phyloP scores from a whole-genome alignment of 2,888 invertebrate species.

The Papilio protenor region DNA sequence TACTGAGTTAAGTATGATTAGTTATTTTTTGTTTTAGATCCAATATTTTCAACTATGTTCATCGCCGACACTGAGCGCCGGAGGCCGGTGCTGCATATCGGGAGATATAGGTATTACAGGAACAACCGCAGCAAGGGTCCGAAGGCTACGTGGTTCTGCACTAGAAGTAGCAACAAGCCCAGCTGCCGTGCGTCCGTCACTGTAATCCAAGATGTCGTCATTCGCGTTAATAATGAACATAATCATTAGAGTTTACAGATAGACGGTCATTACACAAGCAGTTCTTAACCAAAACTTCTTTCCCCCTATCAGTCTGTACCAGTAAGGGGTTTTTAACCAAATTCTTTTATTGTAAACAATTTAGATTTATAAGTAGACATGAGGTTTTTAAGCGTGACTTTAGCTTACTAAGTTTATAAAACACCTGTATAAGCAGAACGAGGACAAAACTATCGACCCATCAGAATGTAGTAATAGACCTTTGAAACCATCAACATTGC shows the following conservation, averaged over 20 bases:
- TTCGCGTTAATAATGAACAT: slow-evolving; percentile 51
- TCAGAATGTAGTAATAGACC: not conserved
- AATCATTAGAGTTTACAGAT: slow-evolving; percentile 50
- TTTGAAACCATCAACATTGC: too few species aligned
- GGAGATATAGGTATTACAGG: slow-evolving; percentile 52
- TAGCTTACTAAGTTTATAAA: not conserved
- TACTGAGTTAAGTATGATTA: not conserved
- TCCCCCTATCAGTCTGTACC: not conserved
- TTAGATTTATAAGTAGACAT: not conserved
- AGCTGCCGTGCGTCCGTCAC: slow-evolving; percentile 54
- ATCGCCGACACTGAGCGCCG: slow-evolving; percentile 47
- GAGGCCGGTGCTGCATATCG: slow-evolving; percentile 50
- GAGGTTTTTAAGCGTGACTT: not conserved
- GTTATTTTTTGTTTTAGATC: not conserved
- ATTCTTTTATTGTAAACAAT: too few species aligned
- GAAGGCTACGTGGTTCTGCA: slow-evolving; percentile 54
- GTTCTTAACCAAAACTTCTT: not conserved
- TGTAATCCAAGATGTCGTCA: slow-evolving; percentile 50
- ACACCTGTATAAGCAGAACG: not conserved
- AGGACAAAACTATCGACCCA: not conserved
- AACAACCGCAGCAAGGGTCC: slow-evolving; percentile 52
- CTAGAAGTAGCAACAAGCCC: slow-evolving; percentile 47
- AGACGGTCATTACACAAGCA: not conserved
- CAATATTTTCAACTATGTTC: not conserved
- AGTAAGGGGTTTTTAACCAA: not conserved